phyloP scores from a whole-genome alignment of 1,140 invertebrate species.

The Lepidurus arcticus region DNA sequence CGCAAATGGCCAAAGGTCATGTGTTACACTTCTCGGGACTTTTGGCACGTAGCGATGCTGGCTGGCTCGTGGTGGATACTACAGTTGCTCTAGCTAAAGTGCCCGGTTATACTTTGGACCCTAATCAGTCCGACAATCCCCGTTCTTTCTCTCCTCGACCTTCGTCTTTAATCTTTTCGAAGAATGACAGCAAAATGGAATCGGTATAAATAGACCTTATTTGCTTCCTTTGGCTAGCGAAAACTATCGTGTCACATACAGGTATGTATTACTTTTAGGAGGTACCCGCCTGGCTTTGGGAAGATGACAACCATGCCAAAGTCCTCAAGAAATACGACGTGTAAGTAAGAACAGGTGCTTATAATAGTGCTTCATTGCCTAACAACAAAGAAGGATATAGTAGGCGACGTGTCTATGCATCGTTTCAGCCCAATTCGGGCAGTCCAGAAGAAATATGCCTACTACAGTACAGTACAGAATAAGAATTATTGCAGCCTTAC shows the following conservation, averaged over 20 bases:
- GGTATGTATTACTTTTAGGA: neutral
- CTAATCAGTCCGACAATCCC: neutral
- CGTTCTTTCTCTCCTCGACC: neutral
- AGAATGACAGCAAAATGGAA: neutral
- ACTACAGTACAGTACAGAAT: too few species aligned
- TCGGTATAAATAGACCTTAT: neutral
- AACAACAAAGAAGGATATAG: too few species aligned
- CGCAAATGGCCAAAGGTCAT: conserved; percentile 51
- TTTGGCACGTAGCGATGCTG: neutral
- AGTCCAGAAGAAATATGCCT: too few species aligned
- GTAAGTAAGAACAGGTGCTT: too few species aligned
- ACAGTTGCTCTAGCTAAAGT: conserved; percentile 4
- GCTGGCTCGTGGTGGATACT: conserved; percentile 25
- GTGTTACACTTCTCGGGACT: conserved; percentile 22
- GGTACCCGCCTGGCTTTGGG: too few species aligned
- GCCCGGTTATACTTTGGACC: neutral
- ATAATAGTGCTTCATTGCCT: too few species aligned
- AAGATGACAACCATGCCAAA: too few species aligned
- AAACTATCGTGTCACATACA: neutral
- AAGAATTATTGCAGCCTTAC: too few species aligned
- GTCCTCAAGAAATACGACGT: too few species aligned
- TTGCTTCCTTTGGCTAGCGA: neutral
- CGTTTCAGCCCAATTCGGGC: too few species aligned
- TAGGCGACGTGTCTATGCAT: too few species aligned
- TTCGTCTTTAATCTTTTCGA: neutral